A percentile compares a stretch with the other conserved stretches of the same genome.
phyloP scores from a whole-genome alignment of 2,888 invertebrate genomes.

The Eugnorisma glareosa region DNA sequence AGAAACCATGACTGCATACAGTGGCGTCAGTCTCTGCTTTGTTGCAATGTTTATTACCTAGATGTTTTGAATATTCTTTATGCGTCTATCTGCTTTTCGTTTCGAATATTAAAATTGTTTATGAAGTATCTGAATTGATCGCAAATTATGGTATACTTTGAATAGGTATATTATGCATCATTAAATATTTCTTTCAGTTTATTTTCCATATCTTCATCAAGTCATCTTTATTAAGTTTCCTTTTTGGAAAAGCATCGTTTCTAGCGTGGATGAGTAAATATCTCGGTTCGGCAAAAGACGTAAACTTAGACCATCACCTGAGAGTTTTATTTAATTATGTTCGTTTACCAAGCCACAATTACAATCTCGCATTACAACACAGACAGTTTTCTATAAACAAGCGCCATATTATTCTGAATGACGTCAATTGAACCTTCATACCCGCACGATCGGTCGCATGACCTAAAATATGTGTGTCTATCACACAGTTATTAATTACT shows the following conservation, averaged over 20 bases:
- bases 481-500: constrained; percentile 47
- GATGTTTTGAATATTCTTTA: constrained; percentile 18
- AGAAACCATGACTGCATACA: constrained; percentile 15
- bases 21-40: constrained; percentile 12
- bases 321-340: constrained; percentile 2
- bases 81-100: constrained; percentile 14
- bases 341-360: constrained; percentile 36
- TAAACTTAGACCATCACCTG: neutral
- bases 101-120: constrained; percentile 24
- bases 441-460: constrained; percentile 52
- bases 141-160: neutral
- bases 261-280: neutral
- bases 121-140: neutral
- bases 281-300: neutral
- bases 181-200: neutral
- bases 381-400: constrained; percentile 64
- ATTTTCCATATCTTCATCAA: neutral
- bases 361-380: constrained; percentile 61
- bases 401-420: constrained; percentile 73
- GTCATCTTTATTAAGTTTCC: neutral
- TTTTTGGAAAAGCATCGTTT: neutral
- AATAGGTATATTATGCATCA: neutral
- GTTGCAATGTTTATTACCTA: constrained; percentile 18
- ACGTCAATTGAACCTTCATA: constrained; percentile 60
- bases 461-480: constrained; percentile 53